Percentiles rank a stretch among this genome's conserved stretches.
Conservation (phyloP, 2,888 invertebrate species). For the Dichetophora obliterata region DNA sequence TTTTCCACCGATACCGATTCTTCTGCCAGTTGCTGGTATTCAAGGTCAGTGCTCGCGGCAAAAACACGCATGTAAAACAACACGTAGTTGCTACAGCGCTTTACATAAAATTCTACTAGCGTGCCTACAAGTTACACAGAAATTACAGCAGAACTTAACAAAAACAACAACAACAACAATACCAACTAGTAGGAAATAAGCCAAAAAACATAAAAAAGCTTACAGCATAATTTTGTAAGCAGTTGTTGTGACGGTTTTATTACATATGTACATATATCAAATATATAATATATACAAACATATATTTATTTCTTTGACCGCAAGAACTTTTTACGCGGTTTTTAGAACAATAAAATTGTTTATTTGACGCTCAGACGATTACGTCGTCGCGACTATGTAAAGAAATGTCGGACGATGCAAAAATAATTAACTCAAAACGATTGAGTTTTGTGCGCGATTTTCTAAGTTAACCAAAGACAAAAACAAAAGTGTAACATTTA, state of each 20-base stretch:
- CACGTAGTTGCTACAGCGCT: background rate
- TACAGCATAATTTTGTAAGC: background rate
- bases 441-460: background rate
- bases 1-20: background rate
- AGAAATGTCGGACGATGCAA: conserved; percentile 5
- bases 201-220: conserved; percentile 3
- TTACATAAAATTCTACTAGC: background rate
- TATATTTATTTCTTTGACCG: background rate
- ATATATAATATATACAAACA: no score
- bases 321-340: conserved; percentile 10
- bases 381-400: background rate
- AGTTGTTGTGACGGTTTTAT: background rate
- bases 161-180: background rate
- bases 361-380: background rate
- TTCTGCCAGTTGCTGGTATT: conserved; percentile 35
- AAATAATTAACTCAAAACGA: background rate
- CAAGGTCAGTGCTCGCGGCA: conserved; percentile 56
- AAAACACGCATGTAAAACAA: background rate
- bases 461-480: background rate
- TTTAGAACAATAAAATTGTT: background rate
- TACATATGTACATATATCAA: background rate
- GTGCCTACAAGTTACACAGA: conserved; percentile 7
- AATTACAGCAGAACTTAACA: conserved; percentile 3
- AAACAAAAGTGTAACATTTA: background rate
- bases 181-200: background rate